Evolutionary conservation across 2,113 vertebrate genomes (phyloP).

Genomic region (Laticauda colubrina): DNA sequence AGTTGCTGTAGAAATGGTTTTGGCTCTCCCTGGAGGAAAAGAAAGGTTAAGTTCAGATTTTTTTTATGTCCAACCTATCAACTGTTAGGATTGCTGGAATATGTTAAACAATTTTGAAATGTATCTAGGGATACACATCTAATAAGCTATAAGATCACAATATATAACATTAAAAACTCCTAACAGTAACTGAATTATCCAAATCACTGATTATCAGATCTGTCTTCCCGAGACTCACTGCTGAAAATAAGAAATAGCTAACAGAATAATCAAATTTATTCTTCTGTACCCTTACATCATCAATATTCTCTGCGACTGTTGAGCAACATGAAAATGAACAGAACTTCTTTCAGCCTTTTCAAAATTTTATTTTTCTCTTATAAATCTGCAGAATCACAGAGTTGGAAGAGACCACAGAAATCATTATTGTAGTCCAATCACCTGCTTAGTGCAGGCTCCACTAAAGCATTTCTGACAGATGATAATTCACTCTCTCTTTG

Average conservation of each 20-base stretch:
- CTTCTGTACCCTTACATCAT: background rate
- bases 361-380: background rate
- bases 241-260: background rate
- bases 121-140: background rate
- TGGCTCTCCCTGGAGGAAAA: constrained; percentile 76
- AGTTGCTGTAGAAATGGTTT: constrained; percentile 51
- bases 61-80: background rate
- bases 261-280: background rate
- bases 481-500: background rate
- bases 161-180: background rate
- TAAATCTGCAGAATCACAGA: background rate
- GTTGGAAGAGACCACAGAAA: background rate
- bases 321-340: background rate
- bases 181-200: background rate
- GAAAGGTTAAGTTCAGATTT: constrained; percentile 23
- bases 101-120: constrained; percentile 20
- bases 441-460: background rate
- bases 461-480: background rate
- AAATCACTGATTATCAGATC: background rate
- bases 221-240: background rate
- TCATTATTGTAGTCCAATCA: background rate
- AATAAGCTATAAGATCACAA: constrained; percentile 23
- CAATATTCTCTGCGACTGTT: background rate
- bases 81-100: background rate
- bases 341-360: background rate